Percentiles rank a stretch among this genome's conserved stretches.
phyloP scores from a whole-genome alignment of 2,888 invertebrate species.

The Drosophila putrida region DNA sequence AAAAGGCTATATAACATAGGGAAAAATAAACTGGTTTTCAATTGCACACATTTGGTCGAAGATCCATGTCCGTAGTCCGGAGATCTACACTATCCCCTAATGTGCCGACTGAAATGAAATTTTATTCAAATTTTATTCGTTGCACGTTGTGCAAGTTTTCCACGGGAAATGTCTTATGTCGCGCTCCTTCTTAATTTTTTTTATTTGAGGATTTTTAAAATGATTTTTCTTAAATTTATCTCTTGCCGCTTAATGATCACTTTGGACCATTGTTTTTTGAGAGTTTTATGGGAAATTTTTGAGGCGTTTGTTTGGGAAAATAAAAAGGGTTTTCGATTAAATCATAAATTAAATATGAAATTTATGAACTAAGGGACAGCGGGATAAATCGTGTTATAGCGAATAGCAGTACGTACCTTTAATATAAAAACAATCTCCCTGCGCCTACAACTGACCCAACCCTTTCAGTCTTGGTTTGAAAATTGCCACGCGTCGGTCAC shows the following conservation, averaged over 20 bases:
- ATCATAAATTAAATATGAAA: conserved; percentile 27
- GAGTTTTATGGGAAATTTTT: conserved; percentile 38
- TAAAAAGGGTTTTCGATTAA: conserved; percentile 17
- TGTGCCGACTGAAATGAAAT: conserved; percentile 14
- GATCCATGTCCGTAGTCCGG: conserved; percentile 28
- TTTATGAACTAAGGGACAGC: not conserved
- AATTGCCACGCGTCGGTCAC: conserved; percentile 33
- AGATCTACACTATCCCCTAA: conserved; percentile 48
- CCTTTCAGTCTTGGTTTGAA: not conserved
- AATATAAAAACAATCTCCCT: not conserved
- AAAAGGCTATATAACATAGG: conserved; percentile 38
- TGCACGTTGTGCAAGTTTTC: conserved; percentile 39
- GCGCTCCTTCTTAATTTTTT: conserved; percentile 14
- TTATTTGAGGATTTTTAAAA: conserved; percentile 32
- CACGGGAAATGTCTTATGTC: conserved; percentile 45
- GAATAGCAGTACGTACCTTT: too few relatives aligned
- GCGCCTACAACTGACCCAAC: conserved; percentile 19
- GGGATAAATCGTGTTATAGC: too few relatives aligned
- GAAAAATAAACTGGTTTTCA: conserved; percentile 64
- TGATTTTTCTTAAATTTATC: conserved; percentile 60
- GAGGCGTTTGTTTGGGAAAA: conserved; percentile 43
- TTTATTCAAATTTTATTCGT: conserved; percentile 63
- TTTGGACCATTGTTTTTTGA: conserved; percentile 33
- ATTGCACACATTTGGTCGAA: conserved; percentile 42
- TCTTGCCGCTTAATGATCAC: conserved; percentile 53